phyloP scores from a whole-genome alignment of 2,113 vertebrate species.

The Periophthalmus modestus region DNA sequence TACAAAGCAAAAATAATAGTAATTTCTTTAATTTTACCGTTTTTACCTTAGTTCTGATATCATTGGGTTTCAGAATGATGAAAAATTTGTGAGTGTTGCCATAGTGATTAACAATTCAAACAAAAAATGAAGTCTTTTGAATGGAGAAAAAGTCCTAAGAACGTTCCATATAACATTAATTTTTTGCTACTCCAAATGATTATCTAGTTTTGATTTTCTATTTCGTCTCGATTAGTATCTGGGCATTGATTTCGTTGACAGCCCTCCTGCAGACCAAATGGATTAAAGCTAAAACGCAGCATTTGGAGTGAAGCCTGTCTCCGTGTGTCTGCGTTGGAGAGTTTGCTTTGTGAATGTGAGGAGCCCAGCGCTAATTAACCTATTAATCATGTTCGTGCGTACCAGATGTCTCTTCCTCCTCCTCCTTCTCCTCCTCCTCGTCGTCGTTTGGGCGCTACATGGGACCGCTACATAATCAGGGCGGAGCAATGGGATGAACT shows the following conservation, averaged over 20 bases:
- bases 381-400: slow-evolving; percentile 71
- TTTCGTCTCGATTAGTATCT: not conserved
- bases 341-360: slow-evolving; percentile 62
- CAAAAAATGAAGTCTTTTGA: no score
- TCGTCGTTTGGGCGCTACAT: slow-evolving; percentile 17
- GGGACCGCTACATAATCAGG: slow-evolving; percentile 57
- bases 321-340: slow-evolving; percentile 51
- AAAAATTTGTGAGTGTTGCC: no score
- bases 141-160: no score
- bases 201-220: not conserved
- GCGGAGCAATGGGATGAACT: slow-evolving; percentile 44
- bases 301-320: slow-evolving; percentile 29
- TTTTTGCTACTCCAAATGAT: no score
- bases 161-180: no score
- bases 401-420: slow-evolving; percentile 60
- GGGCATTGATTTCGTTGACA: not conserved
- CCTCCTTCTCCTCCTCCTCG: slow-evolving; percentile 31
- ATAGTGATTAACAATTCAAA: no score
- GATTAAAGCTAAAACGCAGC: slow-evolving; percentile 16
- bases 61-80: no score
- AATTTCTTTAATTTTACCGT: no score
- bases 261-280: slow-evolving; percentile 23
- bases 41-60: no score
- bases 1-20: no score
- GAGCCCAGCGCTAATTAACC: slow-evolving; percentile 69